Base-by-base conservation (phyloP, 2,888 invertebrate species). In the Acronicta aceris region DNA sequence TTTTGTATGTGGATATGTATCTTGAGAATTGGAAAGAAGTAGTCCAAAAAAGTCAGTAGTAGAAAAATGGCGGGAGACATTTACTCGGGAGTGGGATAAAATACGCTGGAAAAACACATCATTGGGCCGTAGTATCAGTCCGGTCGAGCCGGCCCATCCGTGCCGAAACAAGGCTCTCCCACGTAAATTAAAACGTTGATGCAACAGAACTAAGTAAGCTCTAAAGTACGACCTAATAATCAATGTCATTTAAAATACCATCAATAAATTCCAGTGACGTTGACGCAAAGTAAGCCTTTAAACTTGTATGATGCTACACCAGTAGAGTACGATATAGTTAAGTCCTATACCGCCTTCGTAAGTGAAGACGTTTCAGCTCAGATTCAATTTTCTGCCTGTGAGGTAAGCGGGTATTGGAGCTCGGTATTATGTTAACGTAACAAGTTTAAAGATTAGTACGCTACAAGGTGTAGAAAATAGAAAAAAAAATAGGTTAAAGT, bases 301-400 rank as follows among this genome's bases (percentile, higher is more conserved):
- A 52, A 55, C 42, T 43, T 52, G 10, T 17, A 48, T 16, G 9
- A 46, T 56, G 43, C 40, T 38, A 15, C 36, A 43, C 36, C 62
- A 53, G 48, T 55, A 30, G 30, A 36, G 55, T 33, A 51, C 21
- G 47, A 41, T 25, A 46, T 47, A 47, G 41, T 30, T 17, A 25
- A 52, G 10, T 16, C 1, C 16, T 6, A 12, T 47, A 48, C 17
- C 33, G 25, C 8, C 16, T 52, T 15, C n/a, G 2, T 15, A n/a
- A 30, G 15, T 53, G 36, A 30, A 53, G 30, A 49, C 30, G 12
- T 33, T 58, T 27, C 17, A 36, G 36, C 36, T 42, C 12, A 9
- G 12, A 51, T 50, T 59, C 36, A 59, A 53, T 69, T 55, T 65
- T 65, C 33, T 59, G 27, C 59, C 33, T 40, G 27, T 43, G 21